A percentile compares a stretch with the other conserved stretches of the same genome.
These are phyloP conservation scores for Leucoraja ocellata DNA, from an alignment of 2,797 vertebrate genomes.

Conservation along the genomic window DNA sequence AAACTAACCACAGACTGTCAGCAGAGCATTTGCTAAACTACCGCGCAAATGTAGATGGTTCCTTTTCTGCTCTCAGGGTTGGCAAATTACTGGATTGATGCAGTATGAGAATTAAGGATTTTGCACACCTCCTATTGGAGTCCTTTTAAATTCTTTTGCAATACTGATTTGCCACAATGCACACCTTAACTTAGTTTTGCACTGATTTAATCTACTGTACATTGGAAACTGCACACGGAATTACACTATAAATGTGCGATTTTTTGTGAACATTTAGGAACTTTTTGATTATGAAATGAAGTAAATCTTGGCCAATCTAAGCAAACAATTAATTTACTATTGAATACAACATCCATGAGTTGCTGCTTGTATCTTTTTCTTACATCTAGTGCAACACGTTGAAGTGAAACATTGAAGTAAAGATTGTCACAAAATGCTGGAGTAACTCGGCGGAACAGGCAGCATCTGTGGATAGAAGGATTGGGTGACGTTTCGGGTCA, in stretches of 20 bases:
- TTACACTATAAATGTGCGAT: not conserved
- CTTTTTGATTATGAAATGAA: not conserved
- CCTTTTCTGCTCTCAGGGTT: conserved; percentile 7
- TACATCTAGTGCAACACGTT: not conserved
- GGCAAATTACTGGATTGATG: not conserved
- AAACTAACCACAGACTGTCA: conserved; percentile 7
- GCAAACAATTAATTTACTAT: not conserved
- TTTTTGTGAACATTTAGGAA: not conserved
- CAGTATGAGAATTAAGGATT: not conserved
- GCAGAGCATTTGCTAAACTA: conserved; percentile 13
- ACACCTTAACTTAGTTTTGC: conserved; percentile 7
- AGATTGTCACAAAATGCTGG: no score
- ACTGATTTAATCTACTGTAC: conserved; percentile 28
- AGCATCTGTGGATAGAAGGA: no score
- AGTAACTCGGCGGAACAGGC: no score
- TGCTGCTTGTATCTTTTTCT: not conserved
- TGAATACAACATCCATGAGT: not conserved
- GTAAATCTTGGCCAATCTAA: not conserved
- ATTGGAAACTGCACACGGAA: not conserved
- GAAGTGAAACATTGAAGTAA: no score
- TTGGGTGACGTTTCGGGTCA: no score
- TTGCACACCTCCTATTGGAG: conserved; percentile 27
- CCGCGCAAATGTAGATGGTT: not conserved
- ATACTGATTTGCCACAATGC: conserved; percentile 11
- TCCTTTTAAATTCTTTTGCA: conserved; percentile 13